Evolutionary conservation across 2,888 invertebrate genomes (phyloP).

Genomic region (Candidula unifasciata): DNA sequence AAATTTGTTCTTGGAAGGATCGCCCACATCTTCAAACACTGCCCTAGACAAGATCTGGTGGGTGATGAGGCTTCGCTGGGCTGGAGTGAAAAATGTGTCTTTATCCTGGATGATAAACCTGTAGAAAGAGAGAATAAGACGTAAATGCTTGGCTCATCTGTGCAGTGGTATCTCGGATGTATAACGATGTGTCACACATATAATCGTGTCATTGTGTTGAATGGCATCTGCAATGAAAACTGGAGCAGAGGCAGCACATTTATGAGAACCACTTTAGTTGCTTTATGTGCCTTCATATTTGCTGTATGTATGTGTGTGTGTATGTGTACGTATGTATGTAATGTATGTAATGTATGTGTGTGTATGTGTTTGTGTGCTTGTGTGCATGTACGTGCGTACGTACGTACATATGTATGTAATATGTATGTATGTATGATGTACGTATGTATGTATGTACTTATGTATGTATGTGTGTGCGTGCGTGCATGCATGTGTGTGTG

Average conservation of each 20-base stretch:
- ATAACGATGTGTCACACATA: no score
- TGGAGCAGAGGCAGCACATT: no score
- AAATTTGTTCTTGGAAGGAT: conserved; percentile 65
- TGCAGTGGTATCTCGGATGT: no score
- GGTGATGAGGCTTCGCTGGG: conserved; percentile 91
- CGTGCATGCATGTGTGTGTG: no score
- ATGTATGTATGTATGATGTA: no score
- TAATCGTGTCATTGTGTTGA: no score
- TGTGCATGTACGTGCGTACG: neutral
- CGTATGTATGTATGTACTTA: neutral
- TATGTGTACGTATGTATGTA: neutral
- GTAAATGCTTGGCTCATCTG: no score
- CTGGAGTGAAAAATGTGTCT: conserved; percentile 91
- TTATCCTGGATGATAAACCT: conserved; percentile 83
- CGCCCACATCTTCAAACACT: conserved; percentile 84
- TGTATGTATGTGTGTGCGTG: neutral
- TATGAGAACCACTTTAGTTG: no score
- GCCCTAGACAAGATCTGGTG: conserved; percentile 93
- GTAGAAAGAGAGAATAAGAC: neutral
- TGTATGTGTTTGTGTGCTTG: neutral
- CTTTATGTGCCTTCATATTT: neutral
- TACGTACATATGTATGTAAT: neutral
- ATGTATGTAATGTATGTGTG: neutral
- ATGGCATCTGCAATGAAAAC: no score
- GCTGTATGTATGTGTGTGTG: neutral